phyloP scores from a whole-genome alignment of 2,113 vertebrate genomes.

The Todiramphus saurophagus region DNA sequence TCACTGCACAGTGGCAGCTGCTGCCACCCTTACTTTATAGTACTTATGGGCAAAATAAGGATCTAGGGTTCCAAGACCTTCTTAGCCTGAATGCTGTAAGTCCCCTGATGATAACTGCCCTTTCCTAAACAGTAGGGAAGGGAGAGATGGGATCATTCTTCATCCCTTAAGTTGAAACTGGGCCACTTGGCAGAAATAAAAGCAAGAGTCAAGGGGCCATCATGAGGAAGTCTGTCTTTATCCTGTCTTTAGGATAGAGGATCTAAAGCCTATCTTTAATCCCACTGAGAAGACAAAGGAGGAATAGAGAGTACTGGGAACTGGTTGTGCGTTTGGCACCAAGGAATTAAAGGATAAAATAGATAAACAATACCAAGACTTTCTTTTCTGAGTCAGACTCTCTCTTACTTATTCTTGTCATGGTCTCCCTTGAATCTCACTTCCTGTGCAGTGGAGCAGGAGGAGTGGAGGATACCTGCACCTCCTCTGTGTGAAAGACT shows the following conservation, averaged over 20 bases:
- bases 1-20: neutral
- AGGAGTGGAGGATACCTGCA: neutral
- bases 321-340: neutral
- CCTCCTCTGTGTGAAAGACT: neutral
- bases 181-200: neutral
- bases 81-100: neutral
- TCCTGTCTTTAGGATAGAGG: neutral
- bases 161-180: neutral
- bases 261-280: neutral
- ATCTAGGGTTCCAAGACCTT: neutral
- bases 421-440: neutral
- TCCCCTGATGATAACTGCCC: neutral
- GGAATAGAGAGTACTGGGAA: neutral
- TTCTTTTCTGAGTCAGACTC: neutral
- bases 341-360: neutral
- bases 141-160: neutral
- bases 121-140: neutral
- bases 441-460: neutral
- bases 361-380: neutral
- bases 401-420: neutral
- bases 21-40: neutral
- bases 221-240: neutral
- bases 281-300: neutral
- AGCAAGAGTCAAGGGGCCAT: neutral
- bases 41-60: neutral